Conservation (phyloP, 2,113 vertebrate genomes). For the Nerophis ophidion region DNA sequence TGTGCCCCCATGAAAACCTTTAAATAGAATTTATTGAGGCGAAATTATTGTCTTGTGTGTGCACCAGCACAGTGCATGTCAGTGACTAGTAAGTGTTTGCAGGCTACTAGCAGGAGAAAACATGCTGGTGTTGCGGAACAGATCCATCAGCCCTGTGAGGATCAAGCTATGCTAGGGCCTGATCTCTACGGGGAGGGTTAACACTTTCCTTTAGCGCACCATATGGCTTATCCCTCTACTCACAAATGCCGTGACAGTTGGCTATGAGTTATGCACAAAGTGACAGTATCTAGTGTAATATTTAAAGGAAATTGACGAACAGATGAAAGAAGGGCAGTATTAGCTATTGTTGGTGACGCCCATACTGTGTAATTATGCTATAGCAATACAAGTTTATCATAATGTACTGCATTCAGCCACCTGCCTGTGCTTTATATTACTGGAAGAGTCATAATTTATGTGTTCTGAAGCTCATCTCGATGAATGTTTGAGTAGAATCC, state of each 20-base stretch:
- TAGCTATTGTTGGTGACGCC: background rate
- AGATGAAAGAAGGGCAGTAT: constrained; percentile 9
- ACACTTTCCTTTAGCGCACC: constrained; percentile 24
- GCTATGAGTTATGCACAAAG: background rate
- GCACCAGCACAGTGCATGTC: background rate
- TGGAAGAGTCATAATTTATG: constrained; percentile 7
- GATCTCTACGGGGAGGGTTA: constrained; percentile 23
- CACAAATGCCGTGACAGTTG: background rate
- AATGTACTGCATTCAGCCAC: background rate
- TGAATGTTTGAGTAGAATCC: constrained; percentile 34
- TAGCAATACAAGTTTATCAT: background rate
- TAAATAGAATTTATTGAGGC: constrained; percentile 12
- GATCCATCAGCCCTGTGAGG: constrained; percentile 10
- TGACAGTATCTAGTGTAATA: background rate
- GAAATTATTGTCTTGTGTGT: constrained; percentile 4
- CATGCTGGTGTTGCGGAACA: background rate
- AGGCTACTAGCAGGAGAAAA: constrained; percentile 2
- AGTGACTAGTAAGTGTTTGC: background rate
- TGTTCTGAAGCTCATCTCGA: constrained; percentile 14
- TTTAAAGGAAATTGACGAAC: constrained; percentile 5
- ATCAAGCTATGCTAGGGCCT: constrained; percentile 37
- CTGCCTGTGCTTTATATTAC: constrained; percentile 1
- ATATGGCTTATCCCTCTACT: constrained; percentile 24
- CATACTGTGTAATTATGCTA: background rate
- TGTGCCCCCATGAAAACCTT: constrained; percentile 20